Evolutionary conservation across 2,113 vertebrate species (phyloP), one percentile per base, ranked within the genome.

Genomic region (Galbula dea): DNA sequence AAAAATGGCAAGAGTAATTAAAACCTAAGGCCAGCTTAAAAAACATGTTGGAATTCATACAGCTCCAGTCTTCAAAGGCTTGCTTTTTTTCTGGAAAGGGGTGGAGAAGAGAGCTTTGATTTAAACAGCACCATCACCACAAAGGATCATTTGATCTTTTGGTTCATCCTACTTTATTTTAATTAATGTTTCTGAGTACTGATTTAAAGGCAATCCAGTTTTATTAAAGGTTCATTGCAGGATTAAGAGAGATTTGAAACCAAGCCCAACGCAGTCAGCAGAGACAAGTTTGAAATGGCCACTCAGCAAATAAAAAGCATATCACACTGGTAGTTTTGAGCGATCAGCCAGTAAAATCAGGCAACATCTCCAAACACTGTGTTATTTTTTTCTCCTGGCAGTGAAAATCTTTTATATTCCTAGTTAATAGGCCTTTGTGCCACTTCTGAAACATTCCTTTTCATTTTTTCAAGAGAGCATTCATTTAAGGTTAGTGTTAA

Each of bases 181-280:
- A 96, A 96, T 96, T 91, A 97, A 96, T 80, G 76, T 93, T 90
- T 93, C 92, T 87, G 96, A 96, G 94, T 83, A 89, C 96, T n/a
- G 45, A 95, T 95, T 97, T 93, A 89, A 97, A 93, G 86, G 86
- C 87, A 88, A 86, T 92, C 83, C 82, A 93, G 91, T 71, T 97
- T 97, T 97, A 97, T 97, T 97, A 96, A 98, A 97, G 89, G 91
- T 97, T 97, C 93, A 94, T 92, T 97, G 96, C 92, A 93, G 96
- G 96, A 97, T 97, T 97, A 97, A 93, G 65, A 94, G 88, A 93
- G 95, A 96, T 96, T 97, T 97, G 96, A 98, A 97, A 96, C 27
- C 16, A 89, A 97, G 95, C 97, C 96, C 43, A 86, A 90, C 34
- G 45, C 51, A 96, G 93, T 97, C 96, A 97, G 94, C 96, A 98